Conservation (phyloP, 2,113 vertebrate species). For the Scytalopus superciliaris region DNA sequence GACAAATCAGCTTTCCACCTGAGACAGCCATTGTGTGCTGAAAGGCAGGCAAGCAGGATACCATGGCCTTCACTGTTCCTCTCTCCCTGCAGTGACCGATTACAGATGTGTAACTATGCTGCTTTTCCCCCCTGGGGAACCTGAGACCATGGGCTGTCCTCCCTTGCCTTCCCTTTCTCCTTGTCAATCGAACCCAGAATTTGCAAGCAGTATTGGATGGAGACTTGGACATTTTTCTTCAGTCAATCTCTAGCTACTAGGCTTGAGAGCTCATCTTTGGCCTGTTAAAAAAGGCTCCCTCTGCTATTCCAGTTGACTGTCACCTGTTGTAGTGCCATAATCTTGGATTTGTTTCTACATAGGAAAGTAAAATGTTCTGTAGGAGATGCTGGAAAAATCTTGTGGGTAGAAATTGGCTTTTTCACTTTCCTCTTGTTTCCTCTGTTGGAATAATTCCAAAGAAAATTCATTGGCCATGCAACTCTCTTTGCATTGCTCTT, state of each 20-base stretch:
- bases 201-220: conserved; percentile 45
- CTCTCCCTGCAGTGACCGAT: neutral
- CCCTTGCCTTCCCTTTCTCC: neutral
- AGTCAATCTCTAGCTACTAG: neutral
- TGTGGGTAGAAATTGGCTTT: conserved; percentile 1
- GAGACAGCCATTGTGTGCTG: neutral
- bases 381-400: neutral
- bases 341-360: neutral
- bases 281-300: neutral
- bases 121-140: neutral
- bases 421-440: conserved; percentile 18
- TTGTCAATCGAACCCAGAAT: conserved; percentile 49
- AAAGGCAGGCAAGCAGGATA: neutral
- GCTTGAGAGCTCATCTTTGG: conserved; percentile 11
- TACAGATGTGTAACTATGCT: neutral
- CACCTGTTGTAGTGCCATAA: neutral
- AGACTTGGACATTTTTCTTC: conserved; percentile 14
- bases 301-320: neutral
- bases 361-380: neutral
- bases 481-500: conserved; percentile 23
- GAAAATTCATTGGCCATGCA: conserved; percentile 51
- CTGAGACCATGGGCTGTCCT: neutral
- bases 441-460: conserved; percentile 47
- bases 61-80: neutral
- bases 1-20: neutral